These are phyloP conservation scores for Albula glossodonta DNA, from an alignment of 2,113 vertebrate species.

Conservation along the genomic window DNA sequence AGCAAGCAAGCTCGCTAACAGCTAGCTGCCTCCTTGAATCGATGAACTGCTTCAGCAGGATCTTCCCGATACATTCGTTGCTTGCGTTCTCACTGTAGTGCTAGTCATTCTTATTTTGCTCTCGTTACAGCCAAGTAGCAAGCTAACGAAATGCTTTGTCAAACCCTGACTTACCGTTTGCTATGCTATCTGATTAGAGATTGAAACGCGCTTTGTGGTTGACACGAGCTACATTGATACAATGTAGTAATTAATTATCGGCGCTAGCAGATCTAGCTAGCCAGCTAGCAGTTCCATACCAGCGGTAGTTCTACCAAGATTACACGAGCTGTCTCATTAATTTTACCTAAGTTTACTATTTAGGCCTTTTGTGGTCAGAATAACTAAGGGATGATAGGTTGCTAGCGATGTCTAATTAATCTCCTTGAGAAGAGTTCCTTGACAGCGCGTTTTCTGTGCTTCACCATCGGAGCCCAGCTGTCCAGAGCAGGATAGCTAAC, in stretches of 20 bases:
- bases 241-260: background rate
- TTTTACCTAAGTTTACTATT: background rate
- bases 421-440: background rate
- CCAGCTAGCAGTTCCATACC: background rate
- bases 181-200: too few species aligned
- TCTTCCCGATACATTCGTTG: background rate
- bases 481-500: background rate
- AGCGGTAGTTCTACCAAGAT: background rate
- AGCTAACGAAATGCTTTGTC: background rate
- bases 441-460: background rate
- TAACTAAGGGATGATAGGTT: background rate
- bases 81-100: background rate
- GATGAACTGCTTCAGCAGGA: constrained; percentile 13
- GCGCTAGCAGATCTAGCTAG: constrained; percentile 10
- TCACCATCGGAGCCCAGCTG: background rate
- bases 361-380: background rate
- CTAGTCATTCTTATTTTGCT: constrained; percentile 5
- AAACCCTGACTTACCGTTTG: too few species aligned
- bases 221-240: background rate
- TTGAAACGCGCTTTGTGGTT: background rate
- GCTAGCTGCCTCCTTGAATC: constrained; percentile 24
- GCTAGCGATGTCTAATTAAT: background rate
- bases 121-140: background rate
- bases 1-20: constrained; percentile 28
- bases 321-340: background rate